A percentile compares a stretch with the other conserved stretches of the same genome.
Evolutionary conservation across 2,888 invertebrate genomes (phyloP).

Genomic region (Fabriciana adippe): DNA sequence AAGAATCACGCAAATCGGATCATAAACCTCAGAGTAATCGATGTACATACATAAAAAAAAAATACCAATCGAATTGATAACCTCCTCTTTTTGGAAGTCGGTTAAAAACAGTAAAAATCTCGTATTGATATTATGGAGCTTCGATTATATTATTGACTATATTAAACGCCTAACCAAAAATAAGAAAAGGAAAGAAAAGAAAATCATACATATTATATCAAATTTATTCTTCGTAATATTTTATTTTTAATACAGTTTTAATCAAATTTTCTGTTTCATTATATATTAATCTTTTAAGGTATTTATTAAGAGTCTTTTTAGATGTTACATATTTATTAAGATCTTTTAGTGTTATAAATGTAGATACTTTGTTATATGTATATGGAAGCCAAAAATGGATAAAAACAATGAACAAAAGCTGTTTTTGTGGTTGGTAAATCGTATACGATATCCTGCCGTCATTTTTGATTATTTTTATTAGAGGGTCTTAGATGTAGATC

Average conservation of each 20-base stretch:
- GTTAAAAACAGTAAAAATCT: too few relatives aligned
- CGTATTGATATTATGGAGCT: too few relatives aligned
- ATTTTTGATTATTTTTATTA: neutral
- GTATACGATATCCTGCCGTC: neutral
- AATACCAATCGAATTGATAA: too few relatives aligned
- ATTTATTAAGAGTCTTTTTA: neutral
- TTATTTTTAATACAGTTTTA: neutral
- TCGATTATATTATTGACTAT: too few relatives aligned
- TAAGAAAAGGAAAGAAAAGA: too few relatives aligned
- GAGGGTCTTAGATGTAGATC: neutral
- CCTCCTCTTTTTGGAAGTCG: too few relatives aligned
- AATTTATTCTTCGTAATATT: too few relatives aligned
- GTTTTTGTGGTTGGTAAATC: neutral
- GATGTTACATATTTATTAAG: neutral
- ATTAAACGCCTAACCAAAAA: too few relatives aligned
- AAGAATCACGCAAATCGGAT: too few relatives aligned
- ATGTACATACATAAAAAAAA: too few relatives aligned
- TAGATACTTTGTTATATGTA: neutral
- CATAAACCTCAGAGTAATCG: too few relatives aligned
- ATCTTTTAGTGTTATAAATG: neutral
- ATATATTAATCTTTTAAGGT: neutral
- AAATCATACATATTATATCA: too few relatives aligned
- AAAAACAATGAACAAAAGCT: neutral
- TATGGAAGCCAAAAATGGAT: neutral
- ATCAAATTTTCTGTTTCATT: neutral